A percentile compares a stretch with the other conserved stretches of the same genome.
Evolutionary conservation across 1,140 invertebrate genomes (phyloP).

Genomic region (Octopus bimaculoides): DNA sequence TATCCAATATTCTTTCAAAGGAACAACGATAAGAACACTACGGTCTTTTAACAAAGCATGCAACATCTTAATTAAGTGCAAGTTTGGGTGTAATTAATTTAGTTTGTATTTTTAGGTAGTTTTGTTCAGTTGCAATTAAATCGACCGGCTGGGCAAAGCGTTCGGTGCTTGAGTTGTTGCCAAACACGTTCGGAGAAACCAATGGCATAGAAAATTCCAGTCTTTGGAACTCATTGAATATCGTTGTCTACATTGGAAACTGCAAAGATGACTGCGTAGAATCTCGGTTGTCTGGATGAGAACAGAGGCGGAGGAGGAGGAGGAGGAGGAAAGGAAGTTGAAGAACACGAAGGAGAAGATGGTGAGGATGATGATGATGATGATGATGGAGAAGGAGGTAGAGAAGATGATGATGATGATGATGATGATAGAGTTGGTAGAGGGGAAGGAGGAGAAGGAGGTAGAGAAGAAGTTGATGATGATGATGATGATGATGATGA

Average conservation of each 20-base stretch:
- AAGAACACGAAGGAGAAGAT: background rate
- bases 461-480: background rate
- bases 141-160: background rate
- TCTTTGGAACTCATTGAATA: background rate
- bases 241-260: background rate
- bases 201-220: background rate
- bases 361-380: background rate
- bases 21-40: too few relatives aligned
- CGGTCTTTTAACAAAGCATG: too few relatives aligned
- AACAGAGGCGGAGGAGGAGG: background rate
- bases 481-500: background rate
- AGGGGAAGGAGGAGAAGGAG: background rate
- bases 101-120: too few relatives aligned
- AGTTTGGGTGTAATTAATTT: too few relatives aligned
- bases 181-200: constrained; percentile 17
- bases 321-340: background rate
- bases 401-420: background rate
- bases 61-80: too few relatives aligned
- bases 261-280: background rate
- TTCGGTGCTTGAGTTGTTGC: constrained; percentile 14
- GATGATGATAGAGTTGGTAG: background rate
- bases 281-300: background rate
- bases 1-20: too few relatives aligned
- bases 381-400: too few relatives aligned
- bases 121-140: too few relatives aligned